Evolutionary conservation across 2,888 invertebrate species (phyloP), one percentile per base, ranked within the genome.

Genomic region (Drosophila borealis): DNA sequence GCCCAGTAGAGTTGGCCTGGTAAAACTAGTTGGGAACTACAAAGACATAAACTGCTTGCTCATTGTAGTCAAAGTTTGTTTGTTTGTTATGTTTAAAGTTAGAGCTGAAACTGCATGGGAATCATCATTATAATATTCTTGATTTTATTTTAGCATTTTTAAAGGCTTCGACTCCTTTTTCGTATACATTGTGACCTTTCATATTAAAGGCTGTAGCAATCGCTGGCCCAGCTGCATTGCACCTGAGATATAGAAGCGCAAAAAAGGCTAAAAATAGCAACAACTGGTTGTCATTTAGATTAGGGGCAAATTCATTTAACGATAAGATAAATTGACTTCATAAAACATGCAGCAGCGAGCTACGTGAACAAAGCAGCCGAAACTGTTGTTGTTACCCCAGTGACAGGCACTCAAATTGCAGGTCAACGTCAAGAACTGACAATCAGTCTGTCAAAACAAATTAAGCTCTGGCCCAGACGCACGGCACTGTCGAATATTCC

Each of bases 361-460:
- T 66, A 65, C 60, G 25, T 19, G 39, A 59, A 25, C 10, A 33
- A n/a, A 41, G 36, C 34, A 34, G 17, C 41, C n/a, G 57, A 29
- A 50, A 9, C 19, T 42, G 48, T 36, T 45, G 36, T 19, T 29
- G 53, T 50, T 56, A 6, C 6, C n/a, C 46, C 29, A 70, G 44
- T 41, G 73, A 51, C 78, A 73, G 70, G 42, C 46, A 54, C 45
- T 60, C 51, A 63, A 49, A 62, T 66, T 48, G 45, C 65, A 73
- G 59, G 37, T 54, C 71, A 57, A 69, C 57, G 51, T 67, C 72
- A 70, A 60, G 56, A 72, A 34, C 74, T 83, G 86, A 70, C 86
- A 82, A 67, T 75, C 84, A 65, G 81, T 57, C 77, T 89, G 89
- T 88, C 86, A 83, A 76, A 77, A 66, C 60, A 88, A 88, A 79